Evolutionary conservation across 92 coral and sea anemone species (phyloP).

Genomic region (Palythoa caribaeorum): DNA sequence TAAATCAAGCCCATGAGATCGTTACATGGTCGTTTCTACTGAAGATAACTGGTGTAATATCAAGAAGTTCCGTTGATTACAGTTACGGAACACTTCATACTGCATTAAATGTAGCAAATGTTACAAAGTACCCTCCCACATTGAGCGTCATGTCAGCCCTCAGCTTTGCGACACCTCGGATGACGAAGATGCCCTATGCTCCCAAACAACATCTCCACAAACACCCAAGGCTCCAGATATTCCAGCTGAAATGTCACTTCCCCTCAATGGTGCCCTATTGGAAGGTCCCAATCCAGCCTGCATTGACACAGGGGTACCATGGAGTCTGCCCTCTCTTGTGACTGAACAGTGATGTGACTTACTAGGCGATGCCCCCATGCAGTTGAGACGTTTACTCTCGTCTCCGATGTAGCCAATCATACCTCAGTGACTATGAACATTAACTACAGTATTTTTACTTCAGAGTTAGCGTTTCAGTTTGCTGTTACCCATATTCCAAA

Average conservation of each 20-base stretch:
- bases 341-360: no score
- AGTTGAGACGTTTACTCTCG: background rate
- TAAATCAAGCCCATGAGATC: conserved; percentile 41
- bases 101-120: conserved; percentile 31
- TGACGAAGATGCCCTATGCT: background rate
- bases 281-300: background rate
- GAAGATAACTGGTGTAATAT: conserved; percentile 13
- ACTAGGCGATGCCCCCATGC: background rate
- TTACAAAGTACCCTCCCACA: conserved; percentile 10
- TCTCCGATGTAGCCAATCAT: background rate
- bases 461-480: background rate
- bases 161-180: background rate
- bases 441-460: background rate
- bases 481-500: background rate
- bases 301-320: background rate
- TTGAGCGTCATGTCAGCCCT: background rate
- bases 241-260: background rate
- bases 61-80: conserved; percentile 1
- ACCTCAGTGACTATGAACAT: background rate
- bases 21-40: conserved; percentile 35
- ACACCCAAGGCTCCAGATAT: background rate
- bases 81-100: conserved; percentile 32
- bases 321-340: no score
- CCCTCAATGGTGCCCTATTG: background rate
- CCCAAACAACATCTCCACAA: background rate